Conservation (phyloP, 2,113 vertebrate species). For the Malaclemys terrapin region DNA sequence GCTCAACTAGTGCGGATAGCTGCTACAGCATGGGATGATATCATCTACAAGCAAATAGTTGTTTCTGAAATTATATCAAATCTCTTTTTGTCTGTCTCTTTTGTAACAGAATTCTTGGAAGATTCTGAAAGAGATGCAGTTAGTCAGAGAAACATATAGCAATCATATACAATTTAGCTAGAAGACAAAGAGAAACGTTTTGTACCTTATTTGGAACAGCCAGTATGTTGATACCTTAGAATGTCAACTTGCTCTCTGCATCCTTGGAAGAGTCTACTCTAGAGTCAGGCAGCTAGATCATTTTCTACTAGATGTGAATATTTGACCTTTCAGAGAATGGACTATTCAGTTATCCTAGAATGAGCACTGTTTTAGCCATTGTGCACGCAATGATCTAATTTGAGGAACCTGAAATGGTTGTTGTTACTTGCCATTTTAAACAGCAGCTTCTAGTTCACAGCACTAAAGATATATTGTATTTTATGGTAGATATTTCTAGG, state of each 20-base stretch:
- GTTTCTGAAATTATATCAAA: conserved; percentile 4
- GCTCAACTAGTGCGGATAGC: background rate
- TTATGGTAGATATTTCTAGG: background rate
- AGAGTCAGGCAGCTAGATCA: background rate
- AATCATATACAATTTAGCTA: background rate
- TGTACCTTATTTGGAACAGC: background rate
- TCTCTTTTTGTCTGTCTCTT: background rate
- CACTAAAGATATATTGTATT: conserved; percentile 7
- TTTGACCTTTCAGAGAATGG: background rate
- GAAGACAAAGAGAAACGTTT: background rate
- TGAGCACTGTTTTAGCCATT: background rate
- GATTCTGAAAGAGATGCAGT: background rate
- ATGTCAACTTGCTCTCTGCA: background rate
- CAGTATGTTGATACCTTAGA: background rate
- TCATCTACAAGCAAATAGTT: background rate
- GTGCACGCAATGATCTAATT: background rate
- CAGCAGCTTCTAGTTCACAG: background rate
- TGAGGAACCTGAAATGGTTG: background rate
- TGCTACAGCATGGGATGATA: background rate
- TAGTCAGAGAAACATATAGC: background rate
- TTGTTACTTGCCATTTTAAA: background rate
- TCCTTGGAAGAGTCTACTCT: background rate
- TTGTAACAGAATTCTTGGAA: background rate
- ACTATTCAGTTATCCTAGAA: background rate
- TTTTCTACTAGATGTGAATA: background rate